Percentiles rank a stretch among this genome's conserved stretches.
These are phyloP conservation scores for Parapsyche elsis DNA, from an alignment of 1,140 invertebrate species.

Conservation along the genomic window DNA sequence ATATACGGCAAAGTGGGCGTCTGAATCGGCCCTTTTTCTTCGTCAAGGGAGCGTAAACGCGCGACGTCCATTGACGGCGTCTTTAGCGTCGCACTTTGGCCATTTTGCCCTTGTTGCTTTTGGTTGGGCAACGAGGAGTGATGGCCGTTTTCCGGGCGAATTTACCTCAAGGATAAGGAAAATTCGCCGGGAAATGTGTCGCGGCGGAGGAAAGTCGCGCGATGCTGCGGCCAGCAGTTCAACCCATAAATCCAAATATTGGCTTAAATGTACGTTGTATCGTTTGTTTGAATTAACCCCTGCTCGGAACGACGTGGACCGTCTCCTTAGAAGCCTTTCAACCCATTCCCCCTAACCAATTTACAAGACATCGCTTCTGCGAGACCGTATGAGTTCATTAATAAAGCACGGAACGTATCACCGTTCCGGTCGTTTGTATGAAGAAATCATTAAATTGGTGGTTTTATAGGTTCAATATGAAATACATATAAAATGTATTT, in stretches of 20 bases:
- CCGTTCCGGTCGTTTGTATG: not conserved
- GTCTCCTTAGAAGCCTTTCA: slow-evolving; percentile 13
- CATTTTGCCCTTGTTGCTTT: slow-evolving; percentile 8
- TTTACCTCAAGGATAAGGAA: not conserved
- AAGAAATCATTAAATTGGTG: not conserved
- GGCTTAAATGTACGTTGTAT: slow-evolving; percentile 36
- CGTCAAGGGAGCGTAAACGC: slow-evolving; percentile 19
- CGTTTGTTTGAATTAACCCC: slow-evolving; percentile 39
- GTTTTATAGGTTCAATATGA: not conserved
- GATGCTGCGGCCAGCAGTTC: not conserved
- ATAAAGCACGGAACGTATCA: not conserved
- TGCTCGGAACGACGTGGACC: not conserved
- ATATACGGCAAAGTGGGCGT: not conserved
- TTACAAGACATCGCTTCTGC: not conserved
- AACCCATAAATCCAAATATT: slow-evolving; percentile 41
- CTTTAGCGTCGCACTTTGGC: slow-evolving; percentile 2
- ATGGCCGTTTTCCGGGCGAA: slow-evolving; percentile 1
- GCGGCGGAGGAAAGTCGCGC: not conserved
- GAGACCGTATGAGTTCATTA: not conserved
- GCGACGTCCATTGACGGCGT: slow-evolving; percentile 3
- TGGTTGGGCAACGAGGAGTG: slow-evolving; percentile 17
- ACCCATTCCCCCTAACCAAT: not conserved
- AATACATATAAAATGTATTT: no score
- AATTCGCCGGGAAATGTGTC: not conserved
- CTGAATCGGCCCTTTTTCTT: slow-evolving; percentile 20